A percentile compares a stretch with the other conserved stretches of the same genome.
Conservation (phyloP, 2,888 invertebrate genomes). For the Dynastes tityus region DNA sequence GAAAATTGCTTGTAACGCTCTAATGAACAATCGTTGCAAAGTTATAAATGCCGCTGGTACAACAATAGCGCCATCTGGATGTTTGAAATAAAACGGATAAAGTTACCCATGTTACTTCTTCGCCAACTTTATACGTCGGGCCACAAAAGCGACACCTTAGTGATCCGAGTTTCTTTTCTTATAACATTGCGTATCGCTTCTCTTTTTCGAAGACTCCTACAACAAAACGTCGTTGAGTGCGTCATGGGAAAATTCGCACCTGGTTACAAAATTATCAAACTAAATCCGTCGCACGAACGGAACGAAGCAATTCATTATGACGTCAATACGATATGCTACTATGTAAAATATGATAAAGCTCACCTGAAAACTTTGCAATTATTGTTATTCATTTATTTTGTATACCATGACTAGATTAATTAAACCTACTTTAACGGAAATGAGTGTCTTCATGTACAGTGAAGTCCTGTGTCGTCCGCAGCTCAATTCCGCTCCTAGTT, state of each 20-base stretch:
- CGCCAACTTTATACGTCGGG: neutral
- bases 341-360: neutral
- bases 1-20: too few species aligned
- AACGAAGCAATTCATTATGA: slow-evolving; percentile 6
- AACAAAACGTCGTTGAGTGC: slow-evolving; percentile 20
- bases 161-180: slow-evolving; percentile 19
- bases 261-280: slow-evolving; percentile 7
- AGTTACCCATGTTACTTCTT: slow-evolving; percentile 1
- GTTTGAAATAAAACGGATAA: neutral
- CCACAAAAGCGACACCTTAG: slow-evolving; percentile 15
- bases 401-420: too few species aligned
- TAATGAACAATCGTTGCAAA: neutral
- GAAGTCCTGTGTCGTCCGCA: too few species aligned
- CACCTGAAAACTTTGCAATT: neutral
- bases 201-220: neutral
- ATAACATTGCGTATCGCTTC: slow-evolving; percentile 10
- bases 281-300: neutral
- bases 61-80: slow-evolving; percentile 1
- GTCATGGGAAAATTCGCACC: slow-evolving; percentile 25
- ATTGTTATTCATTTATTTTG: too few species aligned
- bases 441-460: too few species aligned
- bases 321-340: neutral
- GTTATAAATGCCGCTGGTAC: neutral
- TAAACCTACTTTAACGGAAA: too few species aligned
- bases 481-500: too few species aligned